Evolutionary conservation across 2,888 invertebrate genomes (phyloP), one percentile per base, ranked within the genome.

Genomic region (Anoncus sp.): DNA sequence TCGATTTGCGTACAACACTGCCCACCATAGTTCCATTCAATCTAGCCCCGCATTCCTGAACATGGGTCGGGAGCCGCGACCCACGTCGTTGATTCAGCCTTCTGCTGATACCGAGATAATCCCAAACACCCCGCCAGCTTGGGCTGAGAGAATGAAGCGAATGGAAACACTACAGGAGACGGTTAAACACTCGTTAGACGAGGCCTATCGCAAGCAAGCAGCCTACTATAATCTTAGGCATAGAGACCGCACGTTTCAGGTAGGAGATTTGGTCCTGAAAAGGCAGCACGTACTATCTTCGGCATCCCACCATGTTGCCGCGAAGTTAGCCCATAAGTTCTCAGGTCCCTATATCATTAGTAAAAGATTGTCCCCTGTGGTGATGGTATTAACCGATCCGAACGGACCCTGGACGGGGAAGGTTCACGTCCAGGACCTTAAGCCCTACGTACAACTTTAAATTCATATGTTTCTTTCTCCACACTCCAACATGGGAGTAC

Each of bases 1-100:
- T 3, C 70, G 60, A 0, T 71, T 71, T 35, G 60, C 70, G 2
- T 71, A 60, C 7, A 71, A 71, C 7, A 62, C 60, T 1, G 40
- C 62, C 3, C 31, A 53, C 10, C 62, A 71, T 5, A 35, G 18
- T 9, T 71, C 70, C 4, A 12, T 43, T 10, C 20, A 53, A 0
- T 40, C 43, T 0, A 71, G 60, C 10, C 62, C 60, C 0, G 60
- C 51, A 0, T 70, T 24, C 18, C 53, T 60, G 0, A 70, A 70
- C 9, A 18, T 60, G 1, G 60, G 59, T 7, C 43, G 60, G 1
- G 51, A 59, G 12, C 70, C 60, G 0, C 31, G 31, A 31, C 7
- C 31, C 7, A 6, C 31, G 31, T 4, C 31, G 5, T 31, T 31
- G 7, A 31, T 7, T 7, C 31, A 31, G 5, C 4, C 31, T 31